Percentiles rank a stretch among this genome's conserved stretches.
Conservation (phyloP, 2,888 invertebrate species). For the Cantharis flavilabris region DNA sequence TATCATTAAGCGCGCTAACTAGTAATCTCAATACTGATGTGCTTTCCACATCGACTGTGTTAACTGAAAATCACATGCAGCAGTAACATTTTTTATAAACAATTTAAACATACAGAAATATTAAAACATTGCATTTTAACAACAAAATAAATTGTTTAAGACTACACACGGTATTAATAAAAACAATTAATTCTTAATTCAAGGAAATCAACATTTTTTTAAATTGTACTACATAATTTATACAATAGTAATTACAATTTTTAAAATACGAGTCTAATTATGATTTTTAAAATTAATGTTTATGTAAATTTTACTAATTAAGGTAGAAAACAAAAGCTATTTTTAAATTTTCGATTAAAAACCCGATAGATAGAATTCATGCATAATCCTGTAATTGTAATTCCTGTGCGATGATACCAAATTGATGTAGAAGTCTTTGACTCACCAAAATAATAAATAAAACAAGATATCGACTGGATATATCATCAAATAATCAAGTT, state of each 20-base stretch:
- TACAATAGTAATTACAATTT: neutral
- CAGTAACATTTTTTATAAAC: neutral
- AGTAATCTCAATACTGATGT: constrained; percentile 15
- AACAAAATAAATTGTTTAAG: neutral
- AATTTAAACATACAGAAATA: neutral
- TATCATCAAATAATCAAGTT: too few relatives aligned
- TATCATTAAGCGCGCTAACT: constrained; percentile 23
- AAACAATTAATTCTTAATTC: neutral
- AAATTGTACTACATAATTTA: neutral
- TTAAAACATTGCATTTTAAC: neutral
- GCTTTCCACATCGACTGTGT: constrained; percentile 2
- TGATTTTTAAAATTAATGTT: neutral
- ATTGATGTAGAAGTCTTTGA: too few relatives aligned
- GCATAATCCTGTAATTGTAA: neutral
- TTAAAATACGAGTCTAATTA: neutral
- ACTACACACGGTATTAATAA: neutral
- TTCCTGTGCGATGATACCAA: neutral
- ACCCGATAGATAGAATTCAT: neutral
- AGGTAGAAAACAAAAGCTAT: neutral
- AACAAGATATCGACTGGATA: too few relatives aligned
- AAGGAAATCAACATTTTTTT: neutral
- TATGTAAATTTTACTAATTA: neutral
- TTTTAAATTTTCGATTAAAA: neutral
- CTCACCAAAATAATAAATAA: too few relatives aligned
- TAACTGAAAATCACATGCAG: neutral